These are phyloP conservation scores for Lophotriccus pileatus DNA, from an alignment of 2,797 vertebrate species.

Conservation along the genomic window DNA sequence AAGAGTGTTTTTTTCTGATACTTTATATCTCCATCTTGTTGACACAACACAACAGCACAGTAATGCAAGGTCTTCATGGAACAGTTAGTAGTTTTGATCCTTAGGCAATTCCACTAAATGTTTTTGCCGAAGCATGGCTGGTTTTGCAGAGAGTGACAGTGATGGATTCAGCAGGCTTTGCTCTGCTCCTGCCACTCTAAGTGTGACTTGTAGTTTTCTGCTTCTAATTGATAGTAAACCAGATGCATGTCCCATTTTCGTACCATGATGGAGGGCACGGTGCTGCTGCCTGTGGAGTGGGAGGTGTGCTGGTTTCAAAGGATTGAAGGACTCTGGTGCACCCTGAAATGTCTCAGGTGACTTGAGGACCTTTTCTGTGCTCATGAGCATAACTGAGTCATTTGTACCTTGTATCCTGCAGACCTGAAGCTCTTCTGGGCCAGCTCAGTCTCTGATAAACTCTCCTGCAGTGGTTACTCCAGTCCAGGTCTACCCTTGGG, in stretches of 20 bases:
- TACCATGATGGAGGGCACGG: not conserved
- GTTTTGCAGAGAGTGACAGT: not conserved
- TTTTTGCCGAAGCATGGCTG: not conserved
- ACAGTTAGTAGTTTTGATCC: not conserved
- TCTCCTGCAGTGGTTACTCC: not conserved
- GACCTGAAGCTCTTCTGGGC: not conserved
- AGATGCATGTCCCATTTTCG: fast-evolving
- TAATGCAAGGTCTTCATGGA: not conserved
- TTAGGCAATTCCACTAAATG: not conserved
- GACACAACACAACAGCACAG: not conserved
- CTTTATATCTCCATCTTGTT: not conserved
- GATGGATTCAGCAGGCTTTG: not conserved
- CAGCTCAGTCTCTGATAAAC: not conserved
- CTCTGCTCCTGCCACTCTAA: not conserved
- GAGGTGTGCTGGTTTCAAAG: not conserved
- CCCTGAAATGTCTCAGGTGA: not conserved
- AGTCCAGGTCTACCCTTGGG: not conserved
- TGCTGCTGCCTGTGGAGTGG: not conserved
- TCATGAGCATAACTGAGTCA: not conserved
- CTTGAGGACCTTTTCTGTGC: not conserved
- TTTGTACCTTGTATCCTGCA: not conserved
- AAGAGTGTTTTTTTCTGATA: not conserved
- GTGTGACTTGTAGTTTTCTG: not conserved
- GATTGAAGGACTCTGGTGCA: not conserved
- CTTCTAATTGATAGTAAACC: not conserved